Evolutionary conservation across 2,888 invertebrate species (phyloP).

Genomic region (Andrena marginata): DNA sequence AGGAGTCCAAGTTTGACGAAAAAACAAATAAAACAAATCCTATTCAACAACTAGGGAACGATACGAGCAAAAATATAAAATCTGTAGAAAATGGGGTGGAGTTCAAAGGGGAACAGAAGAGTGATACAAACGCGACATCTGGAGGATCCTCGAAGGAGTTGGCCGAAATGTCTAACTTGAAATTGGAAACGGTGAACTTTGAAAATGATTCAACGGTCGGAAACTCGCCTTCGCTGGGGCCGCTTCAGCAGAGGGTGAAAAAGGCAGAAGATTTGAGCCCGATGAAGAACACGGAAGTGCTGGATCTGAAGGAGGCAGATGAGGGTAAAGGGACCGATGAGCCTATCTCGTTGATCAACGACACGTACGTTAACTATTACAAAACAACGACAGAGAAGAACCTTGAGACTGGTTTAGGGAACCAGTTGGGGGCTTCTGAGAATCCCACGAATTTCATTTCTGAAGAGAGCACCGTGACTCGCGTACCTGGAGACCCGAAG

Average conservation of each 20-base stretch:
- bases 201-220: background rate
- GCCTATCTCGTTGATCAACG: constrained; percentile 75
- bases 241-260: constrained; percentile 6
- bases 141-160: background rate
- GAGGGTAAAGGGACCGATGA: constrained; percentile 34
- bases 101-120: background rate
- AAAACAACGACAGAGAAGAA: constrained; percentile 58
- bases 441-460: constrained; percentile 65
- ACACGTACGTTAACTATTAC: constrained; percentile 77
- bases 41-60: background rate
- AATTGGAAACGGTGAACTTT: background rate
- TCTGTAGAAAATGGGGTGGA: background rate
- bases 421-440: constrained; percentile 32
- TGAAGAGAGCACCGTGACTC: constrained; percentile 54
- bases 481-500: constrained; percentile 69
- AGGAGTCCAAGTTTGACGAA: constrained; percentile 44
- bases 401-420: constrained; percentile 16
- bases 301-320: constrained; percentile 59
- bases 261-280: background rate
- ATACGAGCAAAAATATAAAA: background rate
- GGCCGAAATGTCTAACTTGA: background rate
- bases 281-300: constrained; percentile 55
- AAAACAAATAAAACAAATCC: constrained; percentile 14
- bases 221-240: background rate
- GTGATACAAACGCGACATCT: background rate